phyloP scores from a whole-genome alignment of 2,888 invertebrate species.

The Nycteola revayana region DNA sequence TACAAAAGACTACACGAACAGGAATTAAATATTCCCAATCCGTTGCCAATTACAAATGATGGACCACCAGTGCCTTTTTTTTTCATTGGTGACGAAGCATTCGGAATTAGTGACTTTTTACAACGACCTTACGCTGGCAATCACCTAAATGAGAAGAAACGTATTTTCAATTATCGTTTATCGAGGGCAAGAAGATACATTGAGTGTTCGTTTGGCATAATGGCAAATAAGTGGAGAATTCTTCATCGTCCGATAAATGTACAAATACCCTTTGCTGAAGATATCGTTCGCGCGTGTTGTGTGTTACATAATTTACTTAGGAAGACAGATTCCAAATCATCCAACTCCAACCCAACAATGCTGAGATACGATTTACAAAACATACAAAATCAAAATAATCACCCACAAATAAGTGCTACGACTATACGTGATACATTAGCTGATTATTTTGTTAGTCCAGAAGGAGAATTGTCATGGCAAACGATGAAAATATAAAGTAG shows the following conservation, averaged over 20 bases:
- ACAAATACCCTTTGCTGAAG: constrained; percentile 10
- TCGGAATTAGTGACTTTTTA: constrained; percentile 14
- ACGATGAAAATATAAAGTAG: constrained; percentile 3
- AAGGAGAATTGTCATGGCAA: constrained; percentile 4
- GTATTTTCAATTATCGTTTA: constrained; percentile 15
- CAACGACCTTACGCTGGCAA: constrained; percentile 14
- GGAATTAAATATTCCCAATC: constrained; percentile 7
- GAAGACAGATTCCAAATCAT: constrained; percentile 10
- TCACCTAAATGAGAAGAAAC: constrained; percentile 10
- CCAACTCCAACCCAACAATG: not conserved
- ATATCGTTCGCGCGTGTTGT: constrained; percentile 12
- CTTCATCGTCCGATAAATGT: constrained; percentile 8
- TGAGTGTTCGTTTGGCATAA: constrained; percentile 19
- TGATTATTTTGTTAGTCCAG: constrained; percentile 7
- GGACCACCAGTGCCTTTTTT: constrained; percentile 6
- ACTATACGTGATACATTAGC: constrained; percentile 9
- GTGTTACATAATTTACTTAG: constrained; percentile 12
- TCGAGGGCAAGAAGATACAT: constrained; percentile 12
- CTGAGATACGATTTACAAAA: constrained; percentile 3
- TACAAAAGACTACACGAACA: constrained; percentile 8
- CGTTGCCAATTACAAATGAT: constrained; percentile 10
- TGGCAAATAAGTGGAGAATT: constrained; percentile 9
- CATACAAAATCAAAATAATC: constrained; percentile 5
- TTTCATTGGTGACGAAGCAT: constrained; percentile 17
- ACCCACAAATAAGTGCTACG: not conserved